These are phyloP conservation scores for Sebastes wilsoni DNA, from an alignment of 2,797 vertebrate genomes.

Conservation along the genomic window DNA sequence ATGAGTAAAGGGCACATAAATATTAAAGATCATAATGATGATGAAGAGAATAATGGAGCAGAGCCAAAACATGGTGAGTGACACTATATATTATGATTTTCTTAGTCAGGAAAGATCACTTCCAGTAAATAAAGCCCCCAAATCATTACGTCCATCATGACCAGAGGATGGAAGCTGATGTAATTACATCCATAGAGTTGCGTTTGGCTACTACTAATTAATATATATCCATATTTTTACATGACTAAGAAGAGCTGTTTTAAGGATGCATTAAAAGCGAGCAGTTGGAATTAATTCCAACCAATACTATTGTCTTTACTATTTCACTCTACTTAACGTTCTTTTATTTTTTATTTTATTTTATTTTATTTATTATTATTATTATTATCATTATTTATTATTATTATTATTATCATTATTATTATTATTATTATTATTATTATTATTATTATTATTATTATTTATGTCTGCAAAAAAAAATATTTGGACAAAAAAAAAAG, in stretches of 20 bases:
- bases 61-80: neutral
- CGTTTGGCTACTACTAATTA: neutral
- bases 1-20: neutral
- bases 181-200: neutral
- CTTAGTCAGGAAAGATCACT: neutral
- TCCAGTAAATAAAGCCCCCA: neutral
- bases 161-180: neutral
- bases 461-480: neutral
- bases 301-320: too few species aligned
- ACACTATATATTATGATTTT: neutral
- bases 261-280: neutral
- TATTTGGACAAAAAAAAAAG: too few species aligned
- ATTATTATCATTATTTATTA: too few species aligned
- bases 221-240: neutral
- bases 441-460: too few species aligned
- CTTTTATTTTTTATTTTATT: too few species aligned
- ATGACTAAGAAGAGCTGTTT: neutral
- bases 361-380: too few species aligned
- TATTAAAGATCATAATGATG: neutral
- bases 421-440: too few species aligned
- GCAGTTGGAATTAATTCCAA: neutral
- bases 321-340: too few species aligned
- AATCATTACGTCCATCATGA: neutral
- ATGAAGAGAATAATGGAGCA: neutral
- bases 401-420: too few species aligned